These are phyloP conservation scores for Zaprionus kolodkinae DNA, from an alignment of 1,140 invertebrate species.

Conservation along the genomic window DNA sequence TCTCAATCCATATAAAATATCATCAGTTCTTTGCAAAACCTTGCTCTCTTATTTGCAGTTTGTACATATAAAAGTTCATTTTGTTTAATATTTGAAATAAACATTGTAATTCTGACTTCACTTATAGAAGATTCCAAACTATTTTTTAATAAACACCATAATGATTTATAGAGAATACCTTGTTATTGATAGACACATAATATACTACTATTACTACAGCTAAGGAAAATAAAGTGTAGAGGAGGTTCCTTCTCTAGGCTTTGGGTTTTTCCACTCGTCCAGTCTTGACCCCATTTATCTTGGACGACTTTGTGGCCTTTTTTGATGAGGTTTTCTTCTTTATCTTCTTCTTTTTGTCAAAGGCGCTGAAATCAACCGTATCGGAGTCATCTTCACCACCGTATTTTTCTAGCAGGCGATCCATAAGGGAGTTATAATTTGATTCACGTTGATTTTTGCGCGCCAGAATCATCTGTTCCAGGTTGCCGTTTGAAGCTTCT, in stretches of 20 bases:
- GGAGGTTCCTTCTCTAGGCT: not conserved
- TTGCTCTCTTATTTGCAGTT: not conserved
- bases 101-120: not conserved
- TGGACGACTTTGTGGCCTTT: constrained; percentile 30
- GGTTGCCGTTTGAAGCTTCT: constrained; percentile 39
- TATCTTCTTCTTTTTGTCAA: constrained; percentile 62
- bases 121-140: not conserved
- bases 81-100: constrained; percentile 2
- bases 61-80: not conserved
- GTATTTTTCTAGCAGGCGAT: constrained; percentile 75
- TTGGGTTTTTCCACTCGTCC: constrained; percentile 64
- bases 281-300: constrained; percentile 51
- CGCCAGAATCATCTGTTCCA: constrained; percentile 72
- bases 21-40: not conserved
- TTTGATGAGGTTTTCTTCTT: constrained; percentile 48
- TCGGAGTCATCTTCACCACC: constrained; percentile 72
- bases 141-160: not conserved
- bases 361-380: constrained; percentile 56
- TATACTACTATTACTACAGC: constrained; percentile 6
- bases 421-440: constrained; percentile 69
- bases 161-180: not conserved
- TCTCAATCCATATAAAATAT: no score
- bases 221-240: not conserved
- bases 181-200: constrained; percentile 11
- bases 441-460: constrained; percentile 62